Evolutionary conservation across 2,888 invertebrate genomes (phyloP).

Genomic region (Apotomis betuletana): DNA sequence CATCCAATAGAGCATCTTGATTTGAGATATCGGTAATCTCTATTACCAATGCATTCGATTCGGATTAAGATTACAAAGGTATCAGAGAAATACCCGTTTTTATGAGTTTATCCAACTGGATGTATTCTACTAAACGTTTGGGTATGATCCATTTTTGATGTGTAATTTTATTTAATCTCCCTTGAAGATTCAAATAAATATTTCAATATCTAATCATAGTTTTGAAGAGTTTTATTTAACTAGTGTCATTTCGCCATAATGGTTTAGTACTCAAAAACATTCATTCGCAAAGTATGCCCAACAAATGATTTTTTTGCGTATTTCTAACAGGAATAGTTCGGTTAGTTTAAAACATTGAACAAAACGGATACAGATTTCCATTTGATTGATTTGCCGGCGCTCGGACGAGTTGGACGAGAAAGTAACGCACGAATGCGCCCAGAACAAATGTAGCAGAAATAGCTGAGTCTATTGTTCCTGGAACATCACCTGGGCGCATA

Average conservation of each 20-base stretch:
- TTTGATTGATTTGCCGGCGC: constrained; percentile 61
- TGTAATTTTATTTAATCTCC: no score
- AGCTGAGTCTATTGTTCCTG: constrained; percentile 68
- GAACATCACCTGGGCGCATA: constrained; percentile 58
- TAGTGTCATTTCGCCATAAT: no score
- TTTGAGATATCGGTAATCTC: constrained; percentile 13
- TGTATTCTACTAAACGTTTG: not conserved
- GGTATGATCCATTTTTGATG: not conserved
- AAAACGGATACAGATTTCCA: constrained; percentile 57
- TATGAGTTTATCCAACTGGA: not conserved
- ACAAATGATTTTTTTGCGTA: no score
- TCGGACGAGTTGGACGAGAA: constrained; percentile 64
- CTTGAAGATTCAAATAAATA: no score
- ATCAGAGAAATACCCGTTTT: not conserved
- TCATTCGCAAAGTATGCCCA: no score
- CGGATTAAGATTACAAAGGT: constrained; percentile 23
- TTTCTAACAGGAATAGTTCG: constrained; percentile 28
- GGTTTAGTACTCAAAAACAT: no score
- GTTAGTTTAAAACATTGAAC: constrained; percentile 45
- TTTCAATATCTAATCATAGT: no score
- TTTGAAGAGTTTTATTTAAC: no score
- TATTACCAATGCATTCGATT: constrained; percentile 22
- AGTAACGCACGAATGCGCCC: constrained; percentile 65
- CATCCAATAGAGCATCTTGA: constrained; percentile 22
- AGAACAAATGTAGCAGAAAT: constrained; percentile 69